Evolutionary conservation across 1,140 invertebrate species (phyloP), one percentile per base, ranked within the genome.

Genomic region (Hycleus phaleratus): DNA sequence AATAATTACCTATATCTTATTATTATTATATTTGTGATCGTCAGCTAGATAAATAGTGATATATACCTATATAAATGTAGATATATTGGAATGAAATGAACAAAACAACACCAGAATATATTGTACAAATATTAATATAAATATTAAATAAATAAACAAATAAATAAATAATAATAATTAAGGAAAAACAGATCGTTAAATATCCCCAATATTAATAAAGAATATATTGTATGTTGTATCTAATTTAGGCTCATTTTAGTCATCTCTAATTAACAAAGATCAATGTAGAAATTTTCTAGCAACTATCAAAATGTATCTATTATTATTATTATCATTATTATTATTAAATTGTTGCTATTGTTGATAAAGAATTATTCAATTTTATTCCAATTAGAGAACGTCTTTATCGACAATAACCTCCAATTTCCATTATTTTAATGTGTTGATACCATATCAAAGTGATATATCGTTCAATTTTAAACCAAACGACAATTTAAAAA

Each of bases 101-200:
- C 24, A 63, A 62, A 60, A 62, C 51, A 68, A 70, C 68, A 70
- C 68, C 68, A 70, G 68, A 67, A 61, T 67, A 66, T 65, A 70
- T 67, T 70, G 68, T 70, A 68, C 68, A 70, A 70, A 70, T 64
- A 63, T 57, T 32, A 32, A 32, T 32, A 32, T 32, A 32, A 32
- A 32, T 32, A 32, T 32, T 32, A 32, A 32, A 32, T 32, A 32
- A 32, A 32, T 32, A 32, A 18, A 32, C 32, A 32, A 32, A 42
- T 42, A 42, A 10, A 8, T 42, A 42, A n/a, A 67, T 68, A 49
- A 59, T 49, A 51, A 57, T 50, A 57, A 64, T 64, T 63, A 64
- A 57, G 8, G 10, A 10, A 56, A 38, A 18, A 10, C n/a, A 43
- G 26, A 40, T 40, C 4, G 26, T 45, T 26, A 12, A 18, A 42